A percentile compares a stretch with the other conserved stretches of the same genome.
Evolutionary conservation across 92 coral and sea anemone genomes (phyloP).

Genomic region (Epizoanthus fatuus): DNA sequence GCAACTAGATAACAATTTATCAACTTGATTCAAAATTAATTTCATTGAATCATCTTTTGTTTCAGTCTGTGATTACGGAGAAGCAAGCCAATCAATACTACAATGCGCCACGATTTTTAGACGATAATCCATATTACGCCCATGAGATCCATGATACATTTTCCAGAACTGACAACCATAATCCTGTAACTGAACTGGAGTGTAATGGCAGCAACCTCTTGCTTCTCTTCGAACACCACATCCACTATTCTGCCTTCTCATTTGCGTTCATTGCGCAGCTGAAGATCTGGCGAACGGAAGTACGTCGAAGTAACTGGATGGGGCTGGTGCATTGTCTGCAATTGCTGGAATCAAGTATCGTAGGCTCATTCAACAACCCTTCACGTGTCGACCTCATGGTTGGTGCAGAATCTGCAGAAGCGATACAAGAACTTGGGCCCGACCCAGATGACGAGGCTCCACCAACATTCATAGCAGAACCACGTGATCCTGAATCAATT

Average conservation of each 20-base stretch:
- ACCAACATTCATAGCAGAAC: slow-evolving; percentile 88
- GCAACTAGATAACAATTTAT: not conserved
- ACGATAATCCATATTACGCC: not conserved
- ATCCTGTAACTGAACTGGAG: slow-evolving; percentile 78
- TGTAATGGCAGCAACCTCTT: slow-evolving; percentile 94
- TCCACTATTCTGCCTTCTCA: slow-evolving; percentile 94
- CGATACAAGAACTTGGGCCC: slow-evolving; percentile 69
- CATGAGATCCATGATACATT: slow-evolving; percentile 8
- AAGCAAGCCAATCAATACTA: not conserved
- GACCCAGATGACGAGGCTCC: slow-evolving; percentile 86
- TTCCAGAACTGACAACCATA: slow-evolving; percentile 32
- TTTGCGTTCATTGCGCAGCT: slow-evolving; percentile 91
- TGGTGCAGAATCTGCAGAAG: slow-evolving; percentile 68
- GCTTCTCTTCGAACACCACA: slow-evolving; percentile 84
- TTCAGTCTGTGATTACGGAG: not conserved
- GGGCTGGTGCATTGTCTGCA: slow-evolving; percentile 88
- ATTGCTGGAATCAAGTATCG: slow-evolving; percentile 77
- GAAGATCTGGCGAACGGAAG: slow-evolving; percentile 87
- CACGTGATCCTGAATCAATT: slow-evolving; percentile 94
- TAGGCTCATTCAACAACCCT: slow-evolving; percentile 85
- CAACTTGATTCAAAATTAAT: not conserved
- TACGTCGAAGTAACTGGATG: slow-evolving; percentile 84
- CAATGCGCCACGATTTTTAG: slow-evolving; percentile 13
- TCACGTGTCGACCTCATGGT: slow-evolving; percentile 73
- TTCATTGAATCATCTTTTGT: not conserved